Conservation (phyloP, 2,797 vertebrate species). For the Rhynchotus rufescens region DNA sequence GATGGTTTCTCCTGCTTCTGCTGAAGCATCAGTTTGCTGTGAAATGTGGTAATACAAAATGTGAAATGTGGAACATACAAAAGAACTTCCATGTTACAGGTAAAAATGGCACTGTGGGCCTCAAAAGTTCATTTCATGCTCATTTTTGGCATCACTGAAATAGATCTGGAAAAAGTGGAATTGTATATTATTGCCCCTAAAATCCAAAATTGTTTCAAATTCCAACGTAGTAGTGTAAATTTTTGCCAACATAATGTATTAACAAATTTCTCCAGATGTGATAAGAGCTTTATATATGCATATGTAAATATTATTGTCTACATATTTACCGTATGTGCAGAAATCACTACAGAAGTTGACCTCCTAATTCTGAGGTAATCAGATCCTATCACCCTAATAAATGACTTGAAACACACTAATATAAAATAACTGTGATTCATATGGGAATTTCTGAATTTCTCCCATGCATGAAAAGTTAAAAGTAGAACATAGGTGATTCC, state of each 20-base stretch:
- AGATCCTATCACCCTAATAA: background rate
- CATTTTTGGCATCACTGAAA: background rate
- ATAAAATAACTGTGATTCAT: background rate
- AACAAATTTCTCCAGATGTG: background rate
- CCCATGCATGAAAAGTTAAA: background rate
- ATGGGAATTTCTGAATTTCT: background rate
- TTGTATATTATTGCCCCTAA: background rate
- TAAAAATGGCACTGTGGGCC: background rate
- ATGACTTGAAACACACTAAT: too few species aligned
- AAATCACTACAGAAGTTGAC: background rate
- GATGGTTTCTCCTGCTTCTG: background rate
- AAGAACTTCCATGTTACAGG: background rate
- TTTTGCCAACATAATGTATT: background rate
- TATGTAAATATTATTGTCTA: background rate
- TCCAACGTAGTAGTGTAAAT: background rate
- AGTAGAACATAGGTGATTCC: background rate
- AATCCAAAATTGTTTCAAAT: background rate
- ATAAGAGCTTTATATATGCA: background rate
- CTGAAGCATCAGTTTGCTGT: background rate
- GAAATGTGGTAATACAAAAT: background rate
- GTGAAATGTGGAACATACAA: background rate
- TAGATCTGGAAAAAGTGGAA: background rate
- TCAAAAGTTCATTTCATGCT: background rate
- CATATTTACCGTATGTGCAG: background rate
- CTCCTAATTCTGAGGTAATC: too few species aligned